Base-by-base conservation (phyloP, 1,140 invertebrate species). In the Asbolus verrucosus region DNA sequence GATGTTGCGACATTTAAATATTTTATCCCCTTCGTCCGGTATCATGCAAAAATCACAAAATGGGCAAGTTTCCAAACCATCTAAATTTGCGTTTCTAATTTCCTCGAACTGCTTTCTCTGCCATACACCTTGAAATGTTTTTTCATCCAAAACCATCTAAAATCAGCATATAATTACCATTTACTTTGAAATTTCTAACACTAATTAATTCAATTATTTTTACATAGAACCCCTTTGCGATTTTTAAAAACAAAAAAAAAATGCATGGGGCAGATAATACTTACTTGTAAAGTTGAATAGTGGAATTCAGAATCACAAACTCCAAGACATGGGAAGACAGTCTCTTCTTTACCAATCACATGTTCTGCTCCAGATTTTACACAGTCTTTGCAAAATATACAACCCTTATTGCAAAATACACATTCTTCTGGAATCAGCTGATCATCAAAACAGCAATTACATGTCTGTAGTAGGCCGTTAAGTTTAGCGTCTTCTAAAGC, bases 1-100 rank as follows among this genome's bases (percentile, higher is more conserved):
- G 2, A 84, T 82, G 81, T 91, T 90, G 0, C 86, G 71, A 71
- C 90, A 91, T 62, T 81, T 84, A 69, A 91, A 89, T 1, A 90
- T 78, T 78, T 87, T 88, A 71, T 89, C 86, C 46, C 84, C 82
- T 8, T 81, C 78, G 8, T 85, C 78, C 2, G 85, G 82, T 73
- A 89, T 88, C n/a, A 84, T 85, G 16, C 84, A 84, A 79, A 87
- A 90, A 63, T 84, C 83, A 78, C 89, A 90, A 75, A 89, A 90
- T 2, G 88, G 88, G 78, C 89, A 91, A 0, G 79, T 79, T 11
- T 86, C 88, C 18, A 90, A 80, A 66, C 86, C 87, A 24, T 87
- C 84, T 18, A 90, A 82, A 19, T 83, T 83, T 1, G 89, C 88
- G 15, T 83, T 82, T 71, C 82, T 82, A 1, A 91, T 81, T 79